phyloP scores from a whole-genome alignment of 2,113 vertebrate genomes.

The Prunella fulvescens region DNA sequence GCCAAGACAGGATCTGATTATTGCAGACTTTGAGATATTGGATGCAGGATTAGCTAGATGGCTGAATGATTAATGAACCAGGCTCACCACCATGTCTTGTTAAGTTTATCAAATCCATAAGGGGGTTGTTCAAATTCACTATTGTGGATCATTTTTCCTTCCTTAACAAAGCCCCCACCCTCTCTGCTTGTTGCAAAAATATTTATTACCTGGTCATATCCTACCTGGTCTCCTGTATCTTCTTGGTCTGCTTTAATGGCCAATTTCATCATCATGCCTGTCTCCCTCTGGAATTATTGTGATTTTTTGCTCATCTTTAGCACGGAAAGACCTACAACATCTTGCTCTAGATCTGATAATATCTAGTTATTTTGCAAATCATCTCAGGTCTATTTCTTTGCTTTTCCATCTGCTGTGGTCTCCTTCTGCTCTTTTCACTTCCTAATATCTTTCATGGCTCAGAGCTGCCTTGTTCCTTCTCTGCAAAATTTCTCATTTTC shows the following conservation, averaged over 20 bases:
- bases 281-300: background rate
- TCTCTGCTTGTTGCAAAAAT: background rate
- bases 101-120: slow-evolving; percentile 37
- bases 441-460: background rate
- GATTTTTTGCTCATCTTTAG: background rate
- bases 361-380: background rate
- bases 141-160: background rate
- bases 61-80: background rate
- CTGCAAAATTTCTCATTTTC: background rate
- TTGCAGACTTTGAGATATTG: background rate
- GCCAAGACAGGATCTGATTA: background rate
- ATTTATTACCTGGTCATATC: background rate
- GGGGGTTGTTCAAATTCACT: background rate
- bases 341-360: background rate
- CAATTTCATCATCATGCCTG: background rate
- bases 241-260: background rate
- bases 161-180: background rate
- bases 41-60: background rate
- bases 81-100: background rate
- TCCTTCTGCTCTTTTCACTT: background rate
- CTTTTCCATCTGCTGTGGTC: background rate
- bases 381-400: background rate
- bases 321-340: background rate
- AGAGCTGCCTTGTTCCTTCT: background rate
- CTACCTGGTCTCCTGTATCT: background rate